Evolutionary conservation across 2,888 invertebrate genomes (phyloP), one percentile per base, ranked within the genome.

Genomic region (Tiliacea aurago): DNA sequence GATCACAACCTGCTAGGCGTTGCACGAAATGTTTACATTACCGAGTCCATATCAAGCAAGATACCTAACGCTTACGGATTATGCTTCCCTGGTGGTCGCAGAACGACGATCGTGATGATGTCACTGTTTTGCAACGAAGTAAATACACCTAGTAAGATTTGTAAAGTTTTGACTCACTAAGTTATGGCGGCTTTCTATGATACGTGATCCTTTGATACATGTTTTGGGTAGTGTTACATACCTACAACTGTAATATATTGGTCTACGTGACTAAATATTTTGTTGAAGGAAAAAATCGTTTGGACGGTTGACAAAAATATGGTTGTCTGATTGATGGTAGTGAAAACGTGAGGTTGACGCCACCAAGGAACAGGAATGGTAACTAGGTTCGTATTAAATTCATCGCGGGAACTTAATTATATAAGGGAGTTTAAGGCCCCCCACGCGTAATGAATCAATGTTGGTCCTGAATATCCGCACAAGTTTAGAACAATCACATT

Each of bases 11-110:
- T 89, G 90, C 87, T 87, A 87, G 84, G 88, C 80, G 78, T 79
- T 87, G 86, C 87, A 86, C 73, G 84, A 85, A 81, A 84, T 94
- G 94, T 94, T 94, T 94, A 94, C 89, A 92, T 89, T 89, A 84
- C 73, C 69, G 64, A 84, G 72, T 65, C 93, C 93, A 88, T 94
- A 94, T 93, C 92, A 85, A 90, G 89, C 87, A 83, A 87, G 87
- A 87, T 73, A 87, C 83, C 72, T 92, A 91, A 91, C 87, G 91
- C 90, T 90, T 91, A 78, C 80, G 74, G 73, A 72, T 90, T 83
- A 87, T 93, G 90, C 94, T 82, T 84, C 89, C 94, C 91, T 92
- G 95, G 95, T 95, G 95, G 95, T 95, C 95, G 88, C 81, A 85
- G 89, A 89, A 88, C 80, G 83, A 83, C 80, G 82, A 88, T 87